Conservation (phyloP, 2,113 vertebrate species). For the Chelonoidis abingdonii region DNA sequence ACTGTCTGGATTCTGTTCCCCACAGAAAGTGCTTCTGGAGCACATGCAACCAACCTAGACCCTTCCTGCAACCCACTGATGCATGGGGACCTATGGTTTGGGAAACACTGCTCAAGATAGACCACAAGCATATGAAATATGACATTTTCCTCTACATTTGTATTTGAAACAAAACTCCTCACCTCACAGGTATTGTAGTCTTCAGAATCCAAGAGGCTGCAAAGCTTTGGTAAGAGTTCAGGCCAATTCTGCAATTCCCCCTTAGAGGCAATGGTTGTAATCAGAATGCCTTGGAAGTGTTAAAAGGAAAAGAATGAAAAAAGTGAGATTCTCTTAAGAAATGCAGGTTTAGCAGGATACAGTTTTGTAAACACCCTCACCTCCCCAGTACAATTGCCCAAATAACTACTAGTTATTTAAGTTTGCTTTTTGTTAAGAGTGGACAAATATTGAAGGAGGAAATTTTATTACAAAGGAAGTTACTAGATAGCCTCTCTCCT, state of each 20-base stretch:
- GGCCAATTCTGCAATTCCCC: slow-evolving; percentile 98
- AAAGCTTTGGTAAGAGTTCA: slow-evolving; percentile 96
- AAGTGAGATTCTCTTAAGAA: slow-evolving; percentile 1
- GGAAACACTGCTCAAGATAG: neutral
- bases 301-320: neutral
- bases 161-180: slow-evolving; percentile 29
- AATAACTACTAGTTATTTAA: neutral
- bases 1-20: neutral
- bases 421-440: neutral
- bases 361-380: neutral
- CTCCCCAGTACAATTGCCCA: neutral
- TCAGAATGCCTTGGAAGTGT: slow-evolving; percentile 90
- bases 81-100: neutral
- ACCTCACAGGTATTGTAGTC: slow-evolving; percentile 99
- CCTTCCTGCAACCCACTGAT: neutral
- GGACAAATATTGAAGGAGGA: neutral
- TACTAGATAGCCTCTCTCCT: neutral
- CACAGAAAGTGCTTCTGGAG: neutral
- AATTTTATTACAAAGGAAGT: neutral
- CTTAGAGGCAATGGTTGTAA: slow-evolving; percentile 98
- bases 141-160: neutral
- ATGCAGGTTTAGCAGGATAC: neutral
- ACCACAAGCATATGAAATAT: too few species aligned
- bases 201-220: slow-evolving; percentile 94
- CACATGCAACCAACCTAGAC: neutral